Base-by-base conservation (phyloP, 2,797 vertebrate genomes). In the Anguilla pacifica region DNA sequence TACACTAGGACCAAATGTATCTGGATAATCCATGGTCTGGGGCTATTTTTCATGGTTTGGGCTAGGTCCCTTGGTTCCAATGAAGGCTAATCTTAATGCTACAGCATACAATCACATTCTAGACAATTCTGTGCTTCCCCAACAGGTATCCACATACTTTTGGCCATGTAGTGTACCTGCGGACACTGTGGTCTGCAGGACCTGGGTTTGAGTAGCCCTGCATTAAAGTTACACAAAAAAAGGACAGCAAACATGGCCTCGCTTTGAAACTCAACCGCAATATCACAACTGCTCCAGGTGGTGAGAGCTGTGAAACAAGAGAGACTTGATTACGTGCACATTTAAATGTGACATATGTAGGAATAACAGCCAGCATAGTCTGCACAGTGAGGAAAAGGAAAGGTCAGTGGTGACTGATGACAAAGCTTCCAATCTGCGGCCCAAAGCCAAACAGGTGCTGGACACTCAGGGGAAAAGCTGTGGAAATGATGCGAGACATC, bases 391-490 rank as follows among this genome's bases (percentile, higher is more conserved):
- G 9, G n/a, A n/a, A 22, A 11, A 86, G 67, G 70, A 51, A 28
- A 28, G 0, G 53, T 6, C 35, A 6, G 39, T 22, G 19, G 39
- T 61, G 55, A 64, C 39, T 61, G 77, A 35, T 46, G 64, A 13
- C 13, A 28, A 28, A 74, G 64, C 15, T 25, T 51, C 1, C 22
- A 49, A n/a, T 72, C 3, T 17, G 15, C 53, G 55, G 83, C 43
- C 35, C 70, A 25, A 17, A 31, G 51, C 64, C 72, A 57, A 53
- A 79, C 83, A 85, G 83, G 25, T 92, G 91, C 91, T 87, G 85
- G 86, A 84, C 51, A 85, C 87, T 35, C 55, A 0, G 59, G 15
- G 11, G 35, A n/a, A 84, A 57, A 86, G 79, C 86, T 85, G 86
- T 81, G 87, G 86, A 64, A 81, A 86, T 6, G 57, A 83, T 74